phyloP scores from a whole-genome alignment of 2,888 invertebrate species.

The Cyaniris semiargus region DNA sequence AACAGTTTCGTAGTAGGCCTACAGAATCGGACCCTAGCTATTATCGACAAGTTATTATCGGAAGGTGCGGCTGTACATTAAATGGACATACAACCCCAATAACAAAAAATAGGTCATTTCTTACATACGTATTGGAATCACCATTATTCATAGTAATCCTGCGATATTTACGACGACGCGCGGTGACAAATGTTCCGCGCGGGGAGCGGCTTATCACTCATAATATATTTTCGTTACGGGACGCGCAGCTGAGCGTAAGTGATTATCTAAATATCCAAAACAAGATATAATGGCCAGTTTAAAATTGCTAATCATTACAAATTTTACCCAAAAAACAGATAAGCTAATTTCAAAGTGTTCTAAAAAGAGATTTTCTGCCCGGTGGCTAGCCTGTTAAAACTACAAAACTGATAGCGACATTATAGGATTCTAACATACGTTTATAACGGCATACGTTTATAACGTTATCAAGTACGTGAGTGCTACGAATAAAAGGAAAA shows the following conservation, averaged over 20 bases:
- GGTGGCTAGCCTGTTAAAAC: background rate
- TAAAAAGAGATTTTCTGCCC: too few relatives aligned
- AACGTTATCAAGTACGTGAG: constrained; percentile 2
- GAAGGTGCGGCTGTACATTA: background rate
- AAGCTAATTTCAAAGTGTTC: too few relatives aligned
- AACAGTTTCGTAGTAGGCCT: too few relatives aligned
- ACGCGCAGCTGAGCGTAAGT: background rate
- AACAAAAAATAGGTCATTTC: background rate
- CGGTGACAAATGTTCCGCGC: background rate
- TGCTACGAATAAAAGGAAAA: background rate
- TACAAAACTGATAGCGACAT: background rate
- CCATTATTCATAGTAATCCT: constrained; percentile 9
- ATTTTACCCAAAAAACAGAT: too few relatives aligned
- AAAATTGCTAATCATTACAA: background rate
- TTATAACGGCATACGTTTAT: background rate
- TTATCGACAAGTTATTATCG: background rate
- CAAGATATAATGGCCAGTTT: background rate
- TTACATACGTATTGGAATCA: background rate
- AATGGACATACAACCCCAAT: background rate
- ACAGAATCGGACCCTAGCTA: too few relatives aligned
- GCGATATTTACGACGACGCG: background rate
- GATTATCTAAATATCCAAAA: background rate
- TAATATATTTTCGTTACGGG: background rate
- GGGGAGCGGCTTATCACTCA: background rate
- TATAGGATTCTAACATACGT: background rate